Base-by-base conservation (phyloP, 1,140 invertebrate species). In the Heliconius nattereri region DNA sequence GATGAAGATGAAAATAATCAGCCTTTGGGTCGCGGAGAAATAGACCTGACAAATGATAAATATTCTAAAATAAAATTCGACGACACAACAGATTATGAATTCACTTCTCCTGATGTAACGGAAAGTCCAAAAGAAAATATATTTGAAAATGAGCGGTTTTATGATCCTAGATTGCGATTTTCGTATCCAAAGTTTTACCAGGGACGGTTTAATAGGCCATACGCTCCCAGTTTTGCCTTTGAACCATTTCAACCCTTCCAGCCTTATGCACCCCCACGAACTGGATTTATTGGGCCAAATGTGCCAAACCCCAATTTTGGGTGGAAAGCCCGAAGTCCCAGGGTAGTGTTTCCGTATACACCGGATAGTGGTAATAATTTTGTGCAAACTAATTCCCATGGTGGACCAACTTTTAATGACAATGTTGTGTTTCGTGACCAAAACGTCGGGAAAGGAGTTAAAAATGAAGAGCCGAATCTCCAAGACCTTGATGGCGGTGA, bases 391-490 rank as follows among this genome's bases (percentile, higher is more conserved):
- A 96, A 96, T 86, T 91, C 93, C 73, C 89, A 95, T 88, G 86
- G 92, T 76, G 87, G 95, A 74, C 78, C 93, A 70, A 84, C 88
- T 83, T 77, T 91, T 19, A 95, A 92, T 82, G 95, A 96, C 78
- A 96, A 95, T 81, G 95, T 96, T 7, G 95, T 95, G 83, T 96
- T 96, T 79, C 95, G 95, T 85, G 95, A 96, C 81, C 95, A 95
- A 79, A 95, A 95, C 87, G 95, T 96, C 81, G 95, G 94, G 70
- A 95, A 95, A 78, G 95, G 96, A 37, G 86, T 96, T 45, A 91
- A 91, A 2, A 90, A 94, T 5, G 95, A 95, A 83, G 95, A 96
- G 52, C 95, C 95, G 45, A 91, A 89, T 73, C 84, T 96, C 40
- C 95, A 96, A 87, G 95, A 96, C 71, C 87, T 96, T 74, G 94